Evolutionary conservation across 2,113 vertebrate species (phyloP).

Genomic region (Mesoclemmys tuberculata): DNA sequence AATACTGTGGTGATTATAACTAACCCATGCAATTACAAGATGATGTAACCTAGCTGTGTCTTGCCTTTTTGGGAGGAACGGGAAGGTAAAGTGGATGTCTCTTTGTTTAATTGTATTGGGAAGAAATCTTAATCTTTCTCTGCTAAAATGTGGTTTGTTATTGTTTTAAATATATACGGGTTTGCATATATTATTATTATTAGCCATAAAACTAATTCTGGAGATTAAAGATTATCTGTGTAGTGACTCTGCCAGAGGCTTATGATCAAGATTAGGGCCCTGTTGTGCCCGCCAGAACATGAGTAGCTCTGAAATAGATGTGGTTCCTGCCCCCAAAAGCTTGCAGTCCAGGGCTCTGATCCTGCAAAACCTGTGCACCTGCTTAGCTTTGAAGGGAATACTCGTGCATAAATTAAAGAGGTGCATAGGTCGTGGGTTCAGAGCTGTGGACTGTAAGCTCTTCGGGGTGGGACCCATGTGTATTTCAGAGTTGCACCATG

Average conservation of each 20-base stretch:
- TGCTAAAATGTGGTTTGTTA: background rate
- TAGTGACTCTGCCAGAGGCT: background rate
- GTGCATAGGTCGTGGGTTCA: background rate
- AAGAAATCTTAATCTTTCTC: background rate
- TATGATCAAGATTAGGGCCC: background rate
- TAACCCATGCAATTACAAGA: background rate
- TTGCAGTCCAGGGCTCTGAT: background rate
- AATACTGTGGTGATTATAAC: background rate
- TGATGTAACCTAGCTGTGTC: background rate
- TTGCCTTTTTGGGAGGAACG: background rate
- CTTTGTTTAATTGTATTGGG: background rate
- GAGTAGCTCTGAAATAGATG: background rate
- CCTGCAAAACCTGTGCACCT: background rate
- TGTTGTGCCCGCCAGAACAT: background rate
- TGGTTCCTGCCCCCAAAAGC: background rate
- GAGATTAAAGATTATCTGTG: background rate
- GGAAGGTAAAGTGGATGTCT: background rate
- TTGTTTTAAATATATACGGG: rapidly evolving
- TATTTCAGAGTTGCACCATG: background rate
- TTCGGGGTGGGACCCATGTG: background rate
- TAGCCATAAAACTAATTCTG: background rate
- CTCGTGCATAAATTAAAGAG: background rate
- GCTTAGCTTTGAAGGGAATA: background rate
- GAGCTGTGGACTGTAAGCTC: background rate
- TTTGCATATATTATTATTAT: background rate